Evolutionary conservation across 2,113 vertebrate genomes (phyloP), one percentile per base, ranked within the genome.

Genomic region (Daboia siamensis): DNA sequence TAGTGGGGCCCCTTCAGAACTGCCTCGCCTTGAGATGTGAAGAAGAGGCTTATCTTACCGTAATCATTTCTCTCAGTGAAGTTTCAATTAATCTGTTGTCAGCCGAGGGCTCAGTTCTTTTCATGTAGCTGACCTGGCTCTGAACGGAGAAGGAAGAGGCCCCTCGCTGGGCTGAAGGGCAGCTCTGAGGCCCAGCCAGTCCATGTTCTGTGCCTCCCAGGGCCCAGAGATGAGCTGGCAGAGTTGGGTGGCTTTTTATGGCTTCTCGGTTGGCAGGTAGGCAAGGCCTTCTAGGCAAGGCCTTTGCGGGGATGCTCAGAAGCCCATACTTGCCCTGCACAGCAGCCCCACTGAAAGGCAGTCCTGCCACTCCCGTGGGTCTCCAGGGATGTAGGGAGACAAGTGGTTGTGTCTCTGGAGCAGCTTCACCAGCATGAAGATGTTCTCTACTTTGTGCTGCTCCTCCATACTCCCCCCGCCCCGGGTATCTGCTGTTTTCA

Each of bases 41-140:
- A 93, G 24, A 96, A 95, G 96, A 94, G 96, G 91, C 96, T 97
- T 96, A 93, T 95, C 97, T 97, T 96, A 93, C 95, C 96, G 94
- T 95, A 24, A 95, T 96, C 94, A 94, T 96, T 96, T 96, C 94
- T 93, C 55, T 90, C 0, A 0, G 94, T 96, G 97, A 95, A 90
- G 39, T 91, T 96, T 93, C 96, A 92, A 94, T 96, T 94, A 93
- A 92, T 93, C 95, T 92, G 48, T 91, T 1, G 88, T n/a, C 6
- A 89, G 52, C 44, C 48, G 55, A 54, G 52, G 87, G 54, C 39
- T 39, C 0, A 11, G 20, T 29, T 39, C 86, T 88, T 52, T 88
- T 11, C 23, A 7, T 11, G 5, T 7, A 3, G 23, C 24, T 7
- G 4, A 13, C 26, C 3, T 10, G 39, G 26, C 44, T 24, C 17